Conservation (phyloP, 2,888 invertebrate genomes). For the Calliphora vomitoria region DNA sequence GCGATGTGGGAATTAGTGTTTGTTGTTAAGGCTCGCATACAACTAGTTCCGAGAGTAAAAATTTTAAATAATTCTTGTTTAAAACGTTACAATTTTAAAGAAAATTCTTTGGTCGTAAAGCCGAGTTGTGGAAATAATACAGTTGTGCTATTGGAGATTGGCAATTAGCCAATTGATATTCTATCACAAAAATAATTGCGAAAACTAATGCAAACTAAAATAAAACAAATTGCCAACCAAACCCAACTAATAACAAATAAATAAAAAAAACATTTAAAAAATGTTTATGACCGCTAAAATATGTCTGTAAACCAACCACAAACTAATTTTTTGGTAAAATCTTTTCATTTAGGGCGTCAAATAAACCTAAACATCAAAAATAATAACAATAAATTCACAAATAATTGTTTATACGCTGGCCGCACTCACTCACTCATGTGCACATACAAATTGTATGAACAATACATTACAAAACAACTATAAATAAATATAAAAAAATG, state of each 20-base stretch:
- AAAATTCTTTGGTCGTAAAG: no score
- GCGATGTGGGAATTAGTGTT: no score
- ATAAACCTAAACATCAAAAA: slow-evolving; percentile 21
- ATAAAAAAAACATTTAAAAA: background rate
- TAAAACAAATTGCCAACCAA: background rate
- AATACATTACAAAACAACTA: background rate
- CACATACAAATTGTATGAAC: slow-evolving; percentile 15
- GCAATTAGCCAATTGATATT: no score
- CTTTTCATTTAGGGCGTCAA: slow-evolving; percentile 28
- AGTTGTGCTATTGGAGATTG: no score
- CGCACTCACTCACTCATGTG: background rate
- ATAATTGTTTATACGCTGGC: background rate
- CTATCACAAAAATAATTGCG: no score
- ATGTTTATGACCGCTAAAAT: background rate
- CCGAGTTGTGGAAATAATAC: no score
- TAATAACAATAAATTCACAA: slow-evolving; percentile 8
- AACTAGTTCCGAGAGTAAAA: no score
- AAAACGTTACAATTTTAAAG: no score
- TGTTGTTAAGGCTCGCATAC: no score
- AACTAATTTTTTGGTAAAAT: background rate
- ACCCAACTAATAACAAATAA: background rate
- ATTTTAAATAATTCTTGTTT: no score
- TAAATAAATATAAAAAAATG: background rate
- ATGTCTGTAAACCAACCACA: background rate
- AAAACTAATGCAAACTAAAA: background rate